phyloP scores from a whole-genome alignment of 2,888 invertebrate genomes.

The Trimorus sp. region DNA sequence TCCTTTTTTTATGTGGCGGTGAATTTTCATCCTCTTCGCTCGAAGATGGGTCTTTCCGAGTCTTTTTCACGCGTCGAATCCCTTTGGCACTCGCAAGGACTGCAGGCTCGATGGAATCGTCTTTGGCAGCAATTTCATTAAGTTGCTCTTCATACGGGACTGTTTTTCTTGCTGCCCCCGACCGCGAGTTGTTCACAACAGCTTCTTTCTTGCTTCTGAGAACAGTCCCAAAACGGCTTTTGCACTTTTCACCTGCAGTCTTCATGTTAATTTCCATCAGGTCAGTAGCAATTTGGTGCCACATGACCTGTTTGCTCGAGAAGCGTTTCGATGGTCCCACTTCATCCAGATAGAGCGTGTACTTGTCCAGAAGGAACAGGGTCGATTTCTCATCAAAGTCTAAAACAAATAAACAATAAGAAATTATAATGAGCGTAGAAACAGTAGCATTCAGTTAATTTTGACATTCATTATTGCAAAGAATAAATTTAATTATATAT shows the following conservation, averaged over 20 bases:
- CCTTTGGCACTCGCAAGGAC: not conserved
- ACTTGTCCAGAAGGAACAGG: not conserved
- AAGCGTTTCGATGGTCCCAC: not conserved
- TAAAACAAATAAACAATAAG: not conserved
- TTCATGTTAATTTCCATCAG: not conserved
- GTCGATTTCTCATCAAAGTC: not conserved
- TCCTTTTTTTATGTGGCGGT: not conserved
- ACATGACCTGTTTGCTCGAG: not conserved
- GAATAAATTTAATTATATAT: too few relatives aligned
- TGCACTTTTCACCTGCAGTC: constrained; percentile 16
- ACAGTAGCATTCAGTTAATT: too few relatives aligned
- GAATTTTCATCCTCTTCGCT: not conserved
- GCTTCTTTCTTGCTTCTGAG: constrained; percentile 17
- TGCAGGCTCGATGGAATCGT: not conserved
- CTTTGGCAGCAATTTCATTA: not conserved
- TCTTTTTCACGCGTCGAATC: not conserved
- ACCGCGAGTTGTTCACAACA: constrained; percentile 25
- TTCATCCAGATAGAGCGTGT: not conserved
- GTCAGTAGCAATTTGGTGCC: constrained; percentile 1
- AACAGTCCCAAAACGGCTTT: constrained; percentile 14
- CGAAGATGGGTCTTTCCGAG: not conserved
- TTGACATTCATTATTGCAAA: too few relatives aligned
- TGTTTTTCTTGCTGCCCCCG: constrained; percentile 16
- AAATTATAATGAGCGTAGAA: too few relatives aligned
- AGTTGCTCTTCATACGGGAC: constrained; percentile 28